Percentiles rank a stretch among this genome's conserved stretches.
phyloP scores from a whole-genome alignment of 1,140 invertebrate genomes.

The Orchesella cincta region DNA sequence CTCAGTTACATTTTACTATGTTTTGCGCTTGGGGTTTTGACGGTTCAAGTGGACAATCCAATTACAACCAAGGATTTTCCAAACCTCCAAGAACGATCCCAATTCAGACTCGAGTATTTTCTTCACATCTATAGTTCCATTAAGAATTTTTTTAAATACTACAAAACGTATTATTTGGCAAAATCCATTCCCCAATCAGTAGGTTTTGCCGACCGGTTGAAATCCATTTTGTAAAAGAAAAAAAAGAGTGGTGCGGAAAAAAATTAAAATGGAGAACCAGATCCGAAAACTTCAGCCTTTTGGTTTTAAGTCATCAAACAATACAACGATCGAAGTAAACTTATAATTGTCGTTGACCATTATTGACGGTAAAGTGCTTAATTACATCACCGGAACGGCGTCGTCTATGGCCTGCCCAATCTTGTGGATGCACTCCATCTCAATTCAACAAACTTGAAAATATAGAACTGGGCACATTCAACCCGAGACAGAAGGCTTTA shows the following conservation, averaged over 20 bases:
- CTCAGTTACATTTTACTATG: not conserved
- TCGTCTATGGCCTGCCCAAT: not conserved
- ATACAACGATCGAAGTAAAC: not conserved
- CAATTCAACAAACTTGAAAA: not conserved
- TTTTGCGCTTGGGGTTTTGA: constrained; percentile 13
- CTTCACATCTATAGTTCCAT: not conserved
- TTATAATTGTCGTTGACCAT: not conserved
- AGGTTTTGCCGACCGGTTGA: not conserved
- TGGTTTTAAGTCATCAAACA: not conserved
- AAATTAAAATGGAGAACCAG: not conserved
- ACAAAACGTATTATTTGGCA: not conserved
- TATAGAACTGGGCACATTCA: not conserved
- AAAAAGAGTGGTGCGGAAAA: not conserved
- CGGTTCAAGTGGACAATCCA: constrained; percentile 14
- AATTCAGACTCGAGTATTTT: not conserved
- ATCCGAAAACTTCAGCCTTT: not conserved
- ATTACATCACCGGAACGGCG: not conserved
- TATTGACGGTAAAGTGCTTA: constrained; percentile 13
- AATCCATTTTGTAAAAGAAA: not conserved
- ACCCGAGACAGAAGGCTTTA: not conserved
- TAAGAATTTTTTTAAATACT: not conserved
- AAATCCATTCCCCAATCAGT: not conserved
- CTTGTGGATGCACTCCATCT: not conserved
- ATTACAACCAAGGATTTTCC: constrained; percentile 17
- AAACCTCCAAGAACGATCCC: not conserved